Evolutionary conservation across 2,113 vertebrate genomes (phyloP).

Genomic region (Mormoops blainvillei): DNA sequence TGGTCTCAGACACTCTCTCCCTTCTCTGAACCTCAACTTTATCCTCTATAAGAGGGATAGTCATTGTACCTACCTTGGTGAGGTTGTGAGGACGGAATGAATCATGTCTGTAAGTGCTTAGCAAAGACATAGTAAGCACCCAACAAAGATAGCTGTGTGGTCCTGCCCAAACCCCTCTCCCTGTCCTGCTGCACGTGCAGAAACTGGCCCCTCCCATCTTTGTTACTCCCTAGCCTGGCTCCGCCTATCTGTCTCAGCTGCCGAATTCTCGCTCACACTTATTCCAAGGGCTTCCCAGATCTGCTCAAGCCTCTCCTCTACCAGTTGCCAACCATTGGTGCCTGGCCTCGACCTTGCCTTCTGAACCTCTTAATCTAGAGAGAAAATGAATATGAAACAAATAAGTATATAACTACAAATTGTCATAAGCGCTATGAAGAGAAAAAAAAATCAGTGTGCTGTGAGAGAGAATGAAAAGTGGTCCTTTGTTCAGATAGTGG

Average conservation of each 20-base stretch:
- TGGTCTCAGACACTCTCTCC: background rate
- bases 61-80: background rate
- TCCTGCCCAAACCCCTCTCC: constrained; percentile 31
- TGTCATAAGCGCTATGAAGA: background rate
- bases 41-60: background rate
- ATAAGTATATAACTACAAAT: background rate
- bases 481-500: background rate
- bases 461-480: background rate
- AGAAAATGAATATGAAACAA: background rate
- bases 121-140: background rate
- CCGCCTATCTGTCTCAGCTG: background rate
- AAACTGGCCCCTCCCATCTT: background rate
- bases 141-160: background rate
- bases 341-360: background rate
- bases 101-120: background rate
- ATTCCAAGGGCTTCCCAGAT: background rate
- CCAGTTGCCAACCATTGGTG: background rate
- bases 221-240: background rate
- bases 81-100: background rate
- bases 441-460: background rate
- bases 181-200: background rate
- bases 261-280: background rate
- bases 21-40: background rate
- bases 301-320: background rate
- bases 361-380: background rate